Conservation (phyloP, 2,797 vertebrate species). For the Amniataba percoides region DNA sequence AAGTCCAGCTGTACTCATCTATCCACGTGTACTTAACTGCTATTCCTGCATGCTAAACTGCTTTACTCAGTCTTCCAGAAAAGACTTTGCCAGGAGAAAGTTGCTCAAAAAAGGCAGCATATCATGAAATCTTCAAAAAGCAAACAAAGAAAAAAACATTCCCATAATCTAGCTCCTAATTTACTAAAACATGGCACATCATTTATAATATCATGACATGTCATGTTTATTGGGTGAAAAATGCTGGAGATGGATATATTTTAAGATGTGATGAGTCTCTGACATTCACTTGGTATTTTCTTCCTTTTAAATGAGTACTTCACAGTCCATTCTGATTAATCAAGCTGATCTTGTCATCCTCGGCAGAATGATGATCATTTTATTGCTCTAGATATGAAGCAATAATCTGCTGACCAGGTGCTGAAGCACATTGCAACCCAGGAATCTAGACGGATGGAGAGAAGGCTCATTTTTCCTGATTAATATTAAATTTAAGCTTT, state of each 20-base stretch:
- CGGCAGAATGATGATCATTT: background rate
- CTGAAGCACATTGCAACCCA: constrained; percentile 20
- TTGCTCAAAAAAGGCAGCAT: background rate
- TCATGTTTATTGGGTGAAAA: too few species aligned
- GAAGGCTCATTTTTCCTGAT: constrained; percentile 47
- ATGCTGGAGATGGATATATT: too few species aligned
- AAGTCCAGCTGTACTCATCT: constrained; percentile 18
- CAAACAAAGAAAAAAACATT: too few species aligned
- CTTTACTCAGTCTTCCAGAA: background rate
- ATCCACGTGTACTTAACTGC: constrained; percentile 1
- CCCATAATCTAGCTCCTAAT: background rate
- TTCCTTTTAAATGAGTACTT: background rate
- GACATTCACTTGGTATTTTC: constrained; percentile 8
- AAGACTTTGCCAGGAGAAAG: background rate
- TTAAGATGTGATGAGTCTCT: background rate
- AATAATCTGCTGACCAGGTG: constrained; percentile 48
- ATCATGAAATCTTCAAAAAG: too few species aligned
- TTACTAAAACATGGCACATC: background rate
- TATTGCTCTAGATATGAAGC: constrained; percentile 2
- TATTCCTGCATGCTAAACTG: background rate
- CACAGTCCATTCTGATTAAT: background rate
- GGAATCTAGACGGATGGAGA: background rate
- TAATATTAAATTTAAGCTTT: constrained; percentile 37
- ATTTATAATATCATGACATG: background rate
- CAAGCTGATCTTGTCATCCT: background rate